Percentiles rank a stretch among this genome's conserved stretches.
Evolutionary conservation across 92 coral and sea anemone species (phyloP).

Genomic region (Epizoanthus stellaris): DNA sequence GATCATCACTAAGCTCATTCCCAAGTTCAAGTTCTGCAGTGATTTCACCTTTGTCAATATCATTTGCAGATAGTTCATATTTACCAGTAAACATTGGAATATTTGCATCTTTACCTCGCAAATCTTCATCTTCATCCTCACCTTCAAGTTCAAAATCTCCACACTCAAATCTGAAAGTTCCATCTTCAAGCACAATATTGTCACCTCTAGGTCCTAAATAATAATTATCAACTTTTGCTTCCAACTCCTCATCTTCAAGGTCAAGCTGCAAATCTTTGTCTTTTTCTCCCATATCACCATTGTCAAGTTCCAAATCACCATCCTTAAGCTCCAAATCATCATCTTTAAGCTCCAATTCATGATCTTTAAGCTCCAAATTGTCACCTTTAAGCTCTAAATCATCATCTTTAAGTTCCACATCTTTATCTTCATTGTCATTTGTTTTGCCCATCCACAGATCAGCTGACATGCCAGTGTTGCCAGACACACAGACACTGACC

Average conservation of each 20-base stretch:
- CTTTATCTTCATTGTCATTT: neutral
- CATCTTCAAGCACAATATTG: neutral
- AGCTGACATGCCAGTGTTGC: too few relatives aligned
- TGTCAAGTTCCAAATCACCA: neutral
- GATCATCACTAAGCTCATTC: neutral
- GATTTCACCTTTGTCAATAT: neutral
- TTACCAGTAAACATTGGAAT: conserved; percentile 20
- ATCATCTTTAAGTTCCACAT: neutral
- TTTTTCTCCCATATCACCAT: neutral
- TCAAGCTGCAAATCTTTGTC: neutral
- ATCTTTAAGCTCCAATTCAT: too few relatives aligned
- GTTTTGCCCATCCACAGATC: too few relatives aligned
- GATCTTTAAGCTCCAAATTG: too few relatives aligned
- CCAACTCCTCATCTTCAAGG: too few relatives aligned
- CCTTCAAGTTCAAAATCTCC: neutral
- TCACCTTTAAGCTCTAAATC: too few relatives aligned
- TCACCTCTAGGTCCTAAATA: neutral
- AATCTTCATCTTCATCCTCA: neutral
- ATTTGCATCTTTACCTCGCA: too few relatives aligned
- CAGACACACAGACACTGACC: neutral
- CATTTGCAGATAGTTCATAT: neutral
- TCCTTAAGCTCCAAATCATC: neutral
- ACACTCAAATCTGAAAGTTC: neutral
- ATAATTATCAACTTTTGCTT: too few relatives aligned
- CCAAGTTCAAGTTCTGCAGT: neutral